These are phyloP conservation scores for Oligia latruncula DNA, from an alignment of 2,888 invertebrate species.

Conservation along the genomic window DNA sequence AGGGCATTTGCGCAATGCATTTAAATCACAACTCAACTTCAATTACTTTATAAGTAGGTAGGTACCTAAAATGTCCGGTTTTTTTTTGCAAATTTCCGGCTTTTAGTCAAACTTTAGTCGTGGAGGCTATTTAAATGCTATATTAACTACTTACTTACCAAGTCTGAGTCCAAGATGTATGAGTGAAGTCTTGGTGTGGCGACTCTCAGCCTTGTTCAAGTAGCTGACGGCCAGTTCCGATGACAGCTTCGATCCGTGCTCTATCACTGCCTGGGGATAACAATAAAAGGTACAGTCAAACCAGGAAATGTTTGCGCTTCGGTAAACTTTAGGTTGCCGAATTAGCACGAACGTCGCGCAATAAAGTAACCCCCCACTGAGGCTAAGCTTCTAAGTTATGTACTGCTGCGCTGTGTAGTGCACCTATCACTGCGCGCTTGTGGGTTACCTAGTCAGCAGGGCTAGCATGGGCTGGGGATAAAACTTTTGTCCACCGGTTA, in stretches of 20 bases:
- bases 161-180: conserved; percentile 92
- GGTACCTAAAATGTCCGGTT: neutral
- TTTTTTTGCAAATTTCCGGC: no score
- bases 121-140: neutral
- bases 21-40: neutral
- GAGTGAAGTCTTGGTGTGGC: conserved; percentile 80
- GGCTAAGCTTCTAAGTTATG: neutral
- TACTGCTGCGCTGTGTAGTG: neutral
- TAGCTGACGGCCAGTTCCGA: conserved; percentile 81
- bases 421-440: neutral
- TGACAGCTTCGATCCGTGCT: conserved; percentile 85
- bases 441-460: neutral
- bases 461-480: no score
- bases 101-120: neutral
- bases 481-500: no score
- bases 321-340: neutral
- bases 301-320: neutral
- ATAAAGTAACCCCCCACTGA: neutral
- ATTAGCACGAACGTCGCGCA: neutral
- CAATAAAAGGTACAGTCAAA: neutral
- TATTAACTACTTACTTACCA: conserved; percentile 76
- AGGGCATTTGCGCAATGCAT: neutral
- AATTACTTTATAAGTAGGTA: neutral
- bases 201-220: conserved; percentile 75
- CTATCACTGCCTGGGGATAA: conserved; percentile 84